Evolutionary conservation across 2,888 invertebrate species (phyloP), one percentile per base, ranked within the genome.

Genomic region (Papilio demoleus): DNA sequence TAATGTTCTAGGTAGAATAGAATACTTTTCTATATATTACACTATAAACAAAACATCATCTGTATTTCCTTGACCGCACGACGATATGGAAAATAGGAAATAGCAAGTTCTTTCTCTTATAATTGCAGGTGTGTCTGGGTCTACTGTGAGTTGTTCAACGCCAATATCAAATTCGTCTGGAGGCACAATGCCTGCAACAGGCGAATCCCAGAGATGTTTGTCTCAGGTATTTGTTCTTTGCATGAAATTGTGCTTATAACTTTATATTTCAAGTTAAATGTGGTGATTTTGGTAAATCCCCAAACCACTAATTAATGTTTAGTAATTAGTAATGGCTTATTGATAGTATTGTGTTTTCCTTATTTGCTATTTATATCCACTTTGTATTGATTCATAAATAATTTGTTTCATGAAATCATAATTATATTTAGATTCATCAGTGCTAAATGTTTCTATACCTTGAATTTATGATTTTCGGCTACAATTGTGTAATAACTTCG

Each of bases 221-320:
- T 96, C 97, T 73, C 97, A 97, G 96, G 97, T 97, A 91, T 53
- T 12, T 45, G 14, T 2, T 19, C 56, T 24, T 27, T 62, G 56
- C 22, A 17, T 12, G 40, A 22, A 22, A n/a, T n/a, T n/a, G n/a
- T n/a, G n/a, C n/a, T n/a, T n/a, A n/a, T n/a, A n/a, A n/a, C n/a
- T n/a, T n/a, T n/a, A n/a, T n/a, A n/a, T 27, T 34, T 36, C n/a
- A n/a, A n/a, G n/a, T n/a, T n/a, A n/a, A n/a, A n/a, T n/a, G n/a
- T n/a, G n/a, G n/a, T n/a, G n/a, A n/a, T n/a, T n/a, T n/a, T n/a
- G n/a, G n/a, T n/a, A n/a, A n/a, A n/a, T 31, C 31, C 3, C 31
- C 31, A 31, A 31, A 31, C 6, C 31, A 6, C 31, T 31, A 31
- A 31, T 31, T 31, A 6, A 31, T 31, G 31, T 31, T 3, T 31